Evolutionary conservation across 2,888 invertebrate species (phyloP).

Genomic region (Acheta domesticus): DNA sequence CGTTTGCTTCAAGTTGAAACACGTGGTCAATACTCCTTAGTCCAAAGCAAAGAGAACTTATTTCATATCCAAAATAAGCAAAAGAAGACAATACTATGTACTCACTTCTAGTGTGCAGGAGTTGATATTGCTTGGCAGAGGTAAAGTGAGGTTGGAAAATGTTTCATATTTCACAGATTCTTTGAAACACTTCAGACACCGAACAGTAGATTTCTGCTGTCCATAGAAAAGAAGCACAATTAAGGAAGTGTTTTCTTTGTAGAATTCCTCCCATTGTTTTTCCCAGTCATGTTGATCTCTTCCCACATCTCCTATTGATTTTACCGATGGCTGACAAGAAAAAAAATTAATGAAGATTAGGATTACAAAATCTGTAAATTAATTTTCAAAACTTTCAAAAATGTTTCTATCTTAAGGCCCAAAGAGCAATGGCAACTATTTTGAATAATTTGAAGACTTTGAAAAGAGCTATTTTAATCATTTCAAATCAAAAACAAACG

Average conservation of each 20-base stretch:
- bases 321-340: constrained; percentile 35
- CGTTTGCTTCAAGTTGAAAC: too few species aligned
- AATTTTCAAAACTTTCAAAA: not conserved
- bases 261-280: constrained; percentile 70
- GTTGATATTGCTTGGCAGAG: constrained; percentile 61
- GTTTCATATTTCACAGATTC: constrained; percentile 81
- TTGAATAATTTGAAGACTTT: too few species aligned
- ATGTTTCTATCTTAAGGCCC: too few species aligned
- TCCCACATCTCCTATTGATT: constrained; percentile 41
- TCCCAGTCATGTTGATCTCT: constrained; percentile 43
- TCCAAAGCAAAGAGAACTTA: too few species aligned
- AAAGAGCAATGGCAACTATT: too few species aligned
- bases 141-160: constrained; percentile 80
- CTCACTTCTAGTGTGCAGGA: constrained; percentile 62
- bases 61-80: too few species aligned
- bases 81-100: constrained; percentile 30
- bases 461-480: too few species aligned
- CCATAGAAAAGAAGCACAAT: constrained; percentile 80
- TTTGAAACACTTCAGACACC: constrained; percentile 68
- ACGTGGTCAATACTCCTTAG: too few species aligned
- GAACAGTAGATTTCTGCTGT: constrained; percentile 76
- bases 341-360: constrained; percentile 26
- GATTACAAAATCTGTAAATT: constrained; percentile 21
- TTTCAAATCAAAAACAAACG: too few species aligned
- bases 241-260: constrained; percentile 65